Percentiles rank a stretch among this genome's conserved stretches.
These are phyloP conservation scores for Suillia variegata DNA, from an alignment of 2,888 invertebrate species.

Conservation along the genomic window DNA sequence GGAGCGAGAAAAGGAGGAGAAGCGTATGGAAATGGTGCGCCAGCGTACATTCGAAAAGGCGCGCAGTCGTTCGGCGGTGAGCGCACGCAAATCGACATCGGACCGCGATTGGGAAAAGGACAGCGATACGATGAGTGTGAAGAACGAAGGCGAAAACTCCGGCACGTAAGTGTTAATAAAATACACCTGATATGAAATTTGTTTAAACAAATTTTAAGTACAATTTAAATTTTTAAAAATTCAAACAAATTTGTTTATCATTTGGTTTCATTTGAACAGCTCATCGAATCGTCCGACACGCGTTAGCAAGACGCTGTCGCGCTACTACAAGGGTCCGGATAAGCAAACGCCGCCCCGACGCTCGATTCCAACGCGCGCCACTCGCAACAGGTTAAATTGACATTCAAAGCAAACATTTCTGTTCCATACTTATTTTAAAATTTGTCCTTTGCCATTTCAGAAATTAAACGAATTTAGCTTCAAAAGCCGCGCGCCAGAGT, in stretches of 20 bases:
- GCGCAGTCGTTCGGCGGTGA: background rate
- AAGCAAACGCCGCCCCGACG: constrained; percentile 35
- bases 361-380: constrained; percentile 45
- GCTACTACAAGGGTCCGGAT: constrained; percentile 55
- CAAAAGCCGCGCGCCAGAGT: too few species aligned
- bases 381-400: constrained; percentile 34
- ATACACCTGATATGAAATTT: background rate
- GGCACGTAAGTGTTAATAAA: too few species aligned
- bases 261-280: background rate
- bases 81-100: background rate
- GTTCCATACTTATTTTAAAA: too few species aligned
- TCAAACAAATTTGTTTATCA: background rate
- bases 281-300: constrained; percentile 47
- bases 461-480: too few species aligned
- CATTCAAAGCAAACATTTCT: too few species aligned
- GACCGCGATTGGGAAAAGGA: constrained; percentile 23
- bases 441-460: too few species aligned
- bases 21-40: too few species aligned
- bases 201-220: background rate
- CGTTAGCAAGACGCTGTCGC: constrained; percentile 54
- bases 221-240: background rate
- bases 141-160: too few species aligned
- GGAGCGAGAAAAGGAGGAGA: constrained; percentile 45
- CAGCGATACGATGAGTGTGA: constrained; percentile 14
- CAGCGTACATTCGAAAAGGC: background rate